Percentiles rank a stretch among this genome's conserved stretches.
Evolutionary conservation across 2,888 invertebrate species (phyloP).

Genomic region (Orthosia incerta): DNA sequence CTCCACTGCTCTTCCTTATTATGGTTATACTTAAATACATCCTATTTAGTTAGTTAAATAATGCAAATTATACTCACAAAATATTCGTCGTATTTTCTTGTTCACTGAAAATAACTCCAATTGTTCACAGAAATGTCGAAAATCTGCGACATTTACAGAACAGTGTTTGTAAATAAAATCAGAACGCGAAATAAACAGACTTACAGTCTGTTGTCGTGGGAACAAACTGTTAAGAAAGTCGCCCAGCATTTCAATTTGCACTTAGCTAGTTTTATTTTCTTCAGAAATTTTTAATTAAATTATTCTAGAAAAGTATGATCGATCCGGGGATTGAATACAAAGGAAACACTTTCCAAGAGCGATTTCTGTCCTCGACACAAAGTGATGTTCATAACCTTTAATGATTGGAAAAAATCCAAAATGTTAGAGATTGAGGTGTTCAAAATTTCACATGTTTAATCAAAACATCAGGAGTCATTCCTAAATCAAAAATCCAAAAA

Average conservation of each 20-base stretch:
- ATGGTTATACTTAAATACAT: neutral
- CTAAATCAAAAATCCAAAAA: too few relatives aligned
- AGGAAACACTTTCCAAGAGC: constrained; percentile 7
- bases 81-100: neutral
- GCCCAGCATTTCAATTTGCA: constrained; percentile 47
- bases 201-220: neutral
- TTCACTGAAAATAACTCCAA: neutral
- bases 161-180: constrained; percentile 20
- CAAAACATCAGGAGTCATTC: too few relatives aligned
- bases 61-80: neutral
- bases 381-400: too few relatives aligned
- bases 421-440: too few relatives aligned
- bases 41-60: neutral
- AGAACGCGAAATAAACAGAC: constrained; percentile 7
- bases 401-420: too few relatives aligned
- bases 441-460: too few relatives aligned
- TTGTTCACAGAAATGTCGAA: neutral
- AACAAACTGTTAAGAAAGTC: constrained; percentile 30
- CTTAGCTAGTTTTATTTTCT: constrained; percentile 44
- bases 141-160: neutral
- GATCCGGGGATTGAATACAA: neutral
- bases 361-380: neutral
- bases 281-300: constrained; percentile 34
- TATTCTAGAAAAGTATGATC: constrained; percentile 7
- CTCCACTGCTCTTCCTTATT: too few relatives aligned